Conservation (phyloP, 2,888 invertebrate genomes). For the Scotopteryx bipunctaria region DNA sequence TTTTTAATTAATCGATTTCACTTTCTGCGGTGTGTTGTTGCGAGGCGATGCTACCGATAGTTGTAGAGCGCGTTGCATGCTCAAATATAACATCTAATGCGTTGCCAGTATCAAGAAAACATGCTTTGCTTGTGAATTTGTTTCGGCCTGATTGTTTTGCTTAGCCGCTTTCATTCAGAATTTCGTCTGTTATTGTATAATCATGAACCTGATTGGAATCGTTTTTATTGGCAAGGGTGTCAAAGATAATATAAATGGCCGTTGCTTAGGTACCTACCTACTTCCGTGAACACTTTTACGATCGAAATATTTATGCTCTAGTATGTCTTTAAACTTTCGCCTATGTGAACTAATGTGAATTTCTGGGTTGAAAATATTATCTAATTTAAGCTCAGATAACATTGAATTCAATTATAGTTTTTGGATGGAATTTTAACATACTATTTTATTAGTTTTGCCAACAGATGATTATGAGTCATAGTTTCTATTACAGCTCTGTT, state of each 20-base stretch:
- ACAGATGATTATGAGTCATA: not conserved
- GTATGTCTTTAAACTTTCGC: conserved; percentile 15
- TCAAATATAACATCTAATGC: conserved; percentile 26
- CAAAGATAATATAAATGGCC: not conserved
- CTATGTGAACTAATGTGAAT: conserved; percentile 3
- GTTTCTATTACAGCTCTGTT: not conserved
- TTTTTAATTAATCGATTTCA: conserved; percentile 55
- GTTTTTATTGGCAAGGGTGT: conserved; percentile 18
- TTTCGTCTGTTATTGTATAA: conserved; percentile 17
- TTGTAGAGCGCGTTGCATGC: conserved; percentile 25
- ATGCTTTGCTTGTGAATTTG: conserved; percentile 41
- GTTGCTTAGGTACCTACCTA: not conserved
- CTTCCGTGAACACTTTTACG: conserved; percentile 46
- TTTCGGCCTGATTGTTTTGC: conserved; percentile 51
- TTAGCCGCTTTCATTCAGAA: conserved; percentile 45
- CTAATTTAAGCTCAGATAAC: not conserved
- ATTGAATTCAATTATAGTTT: not conserved
- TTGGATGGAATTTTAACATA: not conserved
- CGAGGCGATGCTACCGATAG: conserved; percentile 23
- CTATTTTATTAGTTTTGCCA: not conserved
- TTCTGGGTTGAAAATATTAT: not conserved
- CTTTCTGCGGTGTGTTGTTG: conserved; percentile 56
- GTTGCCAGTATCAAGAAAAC: conserved; percentile 23
- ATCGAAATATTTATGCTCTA: conserved; percentile 44
- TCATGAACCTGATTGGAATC: conserved; percentile 4